A percentile compares a stretch with the other conserved stretches of the same genome.
These are phyloP conservation scores for Cataglyphis livida DNA, from an alignment of 2,888 invertebrate genomes.

Conservation along the genomic window DNA sequence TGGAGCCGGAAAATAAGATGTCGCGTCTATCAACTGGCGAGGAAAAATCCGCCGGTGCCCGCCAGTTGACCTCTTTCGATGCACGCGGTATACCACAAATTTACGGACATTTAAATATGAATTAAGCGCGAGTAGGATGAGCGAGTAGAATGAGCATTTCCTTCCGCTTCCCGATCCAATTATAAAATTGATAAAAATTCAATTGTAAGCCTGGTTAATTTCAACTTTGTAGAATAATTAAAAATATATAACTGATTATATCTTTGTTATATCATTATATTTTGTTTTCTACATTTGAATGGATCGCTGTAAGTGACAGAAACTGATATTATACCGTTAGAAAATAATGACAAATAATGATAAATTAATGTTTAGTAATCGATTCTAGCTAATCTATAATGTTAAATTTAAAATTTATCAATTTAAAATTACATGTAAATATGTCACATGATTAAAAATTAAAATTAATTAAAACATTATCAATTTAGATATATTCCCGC, in stretches of 20 bases:
- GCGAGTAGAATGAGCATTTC: background rate
- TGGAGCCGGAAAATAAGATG: conserved; percentile 46
- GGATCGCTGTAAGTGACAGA: background rate
- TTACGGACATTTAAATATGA: conserved; percentile 38
- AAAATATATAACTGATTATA: background rate
- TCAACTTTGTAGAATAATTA: background rate
- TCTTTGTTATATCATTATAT: background rate
- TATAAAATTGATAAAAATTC: background rate
- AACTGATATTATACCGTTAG: background rate
- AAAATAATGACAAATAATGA: background rate
- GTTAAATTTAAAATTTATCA: background rate
- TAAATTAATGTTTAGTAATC: background rate
- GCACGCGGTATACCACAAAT: conserved; percentile 18
- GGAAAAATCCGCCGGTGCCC: conserved; percentile 29
- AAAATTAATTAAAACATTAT: background rate
- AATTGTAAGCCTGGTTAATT: background rate
- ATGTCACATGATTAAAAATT: background rate
- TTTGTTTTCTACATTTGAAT: background rate
- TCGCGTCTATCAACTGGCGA: conserved; percentile 41
- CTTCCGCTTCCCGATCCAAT: conserved; percentile 28
- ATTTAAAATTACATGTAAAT: background rate
- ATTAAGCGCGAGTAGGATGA: conserved; percentile 13
- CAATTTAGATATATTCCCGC: background rate
- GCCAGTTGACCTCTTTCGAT: conserved; percentile 32
- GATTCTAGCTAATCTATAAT: background rate